Percentiles rank a stretch among this genome's conserved stretches.
These are phyloP conservation scores for Xanthorhoe spadicearia DNA, from an alignment of 2,888 invertebrate species.

Conservation along the genomic window DNA sequence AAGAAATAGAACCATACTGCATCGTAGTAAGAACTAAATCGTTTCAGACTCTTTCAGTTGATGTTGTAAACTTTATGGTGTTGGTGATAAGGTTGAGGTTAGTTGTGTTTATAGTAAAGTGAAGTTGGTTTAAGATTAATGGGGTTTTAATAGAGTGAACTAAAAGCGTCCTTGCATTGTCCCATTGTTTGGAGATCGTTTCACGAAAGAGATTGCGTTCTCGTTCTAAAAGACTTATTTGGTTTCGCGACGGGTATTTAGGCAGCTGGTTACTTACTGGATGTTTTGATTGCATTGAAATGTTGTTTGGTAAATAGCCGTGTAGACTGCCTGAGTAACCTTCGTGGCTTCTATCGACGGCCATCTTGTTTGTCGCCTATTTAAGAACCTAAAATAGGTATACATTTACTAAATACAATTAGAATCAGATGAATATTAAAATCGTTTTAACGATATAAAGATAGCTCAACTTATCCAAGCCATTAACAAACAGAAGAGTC, in stretches of 20 bases:
- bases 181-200: conserved; percentile 69
- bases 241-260: conserved; percentile 51
- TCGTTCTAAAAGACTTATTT: conserved; percentile 60
- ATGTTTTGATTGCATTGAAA: conserved; percentile 33
- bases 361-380: neutral
- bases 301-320: conserved; percentile 26
- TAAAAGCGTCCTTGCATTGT: conserved; percentile 81
- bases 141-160: conserved; percentile 78
- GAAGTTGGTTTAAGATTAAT: conserved; percentile 54
- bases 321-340: conserved; percentile 6
- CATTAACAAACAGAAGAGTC: too few relatives aligned
- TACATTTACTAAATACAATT: too few relatives aligned
- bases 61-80: conserved; percentile 26
- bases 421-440: too few relatives aligned
- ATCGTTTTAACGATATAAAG: too few relatives aligned
- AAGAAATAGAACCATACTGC: conserved; percentile 24
- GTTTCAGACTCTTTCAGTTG: neutral
- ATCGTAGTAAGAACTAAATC: conserved; percentile 2
- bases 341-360: neutral
- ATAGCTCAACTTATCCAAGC: too few relatives aligned
- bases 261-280: conserved; percentile 48
- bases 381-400: too few relatives aligned
- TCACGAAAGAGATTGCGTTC: conserved; percentile 72
- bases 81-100: conserved; percentile 9
- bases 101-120: neutral